phyloP scores from a whole-genome alignment of 2,797 vertebrate species.

The Nannoperca obscura region DNA sequence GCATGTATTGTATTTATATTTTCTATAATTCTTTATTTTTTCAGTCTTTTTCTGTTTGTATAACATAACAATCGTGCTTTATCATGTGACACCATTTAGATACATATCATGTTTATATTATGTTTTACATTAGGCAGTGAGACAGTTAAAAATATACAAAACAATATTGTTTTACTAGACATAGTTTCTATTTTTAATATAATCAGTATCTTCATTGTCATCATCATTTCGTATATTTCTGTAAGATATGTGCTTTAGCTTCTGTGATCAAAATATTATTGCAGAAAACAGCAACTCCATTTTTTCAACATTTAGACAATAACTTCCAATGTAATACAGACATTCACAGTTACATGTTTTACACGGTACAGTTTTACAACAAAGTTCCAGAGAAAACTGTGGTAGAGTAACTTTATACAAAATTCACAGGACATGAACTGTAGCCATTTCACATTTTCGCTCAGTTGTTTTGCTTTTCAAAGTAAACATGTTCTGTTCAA shows the following conservation, averaged over 20 bases:
- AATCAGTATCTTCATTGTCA: conserved; percentile 84
- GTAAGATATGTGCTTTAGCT: conserved; percentile 97
- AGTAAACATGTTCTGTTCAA: conserved; percentile 85
- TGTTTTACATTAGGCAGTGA: conserved; percentile 99
- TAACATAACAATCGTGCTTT: conserved; percentile 98
- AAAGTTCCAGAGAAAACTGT: conserved; percentile 91
- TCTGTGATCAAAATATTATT: conserved; percentile 99
- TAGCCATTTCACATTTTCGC: conserved; percentile 92
- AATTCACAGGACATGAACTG: conserved; percentile 90
- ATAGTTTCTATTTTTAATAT: conserved; percentile 94
- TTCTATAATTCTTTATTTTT: conserved; percentile 94
- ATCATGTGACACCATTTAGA: conserved; percentile 97
- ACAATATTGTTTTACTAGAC: conserved; percentile 98
- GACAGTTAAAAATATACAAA: conserved; percentile 99
- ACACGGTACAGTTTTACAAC: conserved; percentile 94
- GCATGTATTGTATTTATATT: conserved; percentile 77
- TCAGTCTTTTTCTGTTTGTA: conserved; percentile 90
- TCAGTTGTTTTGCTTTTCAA: conserved; percentile 89
- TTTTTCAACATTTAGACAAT: conserved; percentile 95
- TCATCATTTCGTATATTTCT: conserved; percentile 86
- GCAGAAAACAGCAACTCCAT: conserved; percentile 92
- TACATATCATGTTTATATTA: conserved; percentile 98
- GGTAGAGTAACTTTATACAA: conserved; percentile 89
- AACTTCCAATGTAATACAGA: conserved; percentile 92
- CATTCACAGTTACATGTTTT: conserved; percentile 96